phyloP scores from a whole-genome alignment of 2,888 invertebrate genomes.

The Cantharis rufa region DNA sequence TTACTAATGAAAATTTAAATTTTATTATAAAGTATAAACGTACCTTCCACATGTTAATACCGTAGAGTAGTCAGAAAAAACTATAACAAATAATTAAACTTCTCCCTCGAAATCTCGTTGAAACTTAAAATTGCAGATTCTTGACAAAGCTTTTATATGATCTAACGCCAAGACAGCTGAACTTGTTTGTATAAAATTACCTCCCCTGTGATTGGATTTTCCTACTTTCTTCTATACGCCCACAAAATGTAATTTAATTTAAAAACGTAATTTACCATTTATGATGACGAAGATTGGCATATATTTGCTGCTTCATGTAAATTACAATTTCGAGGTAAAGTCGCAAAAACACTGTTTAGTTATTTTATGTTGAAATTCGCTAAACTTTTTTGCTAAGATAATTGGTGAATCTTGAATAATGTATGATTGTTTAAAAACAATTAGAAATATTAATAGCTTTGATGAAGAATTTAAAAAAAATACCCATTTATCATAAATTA shows the following conservation, averaged over 20 bases:
- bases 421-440: not conserved
- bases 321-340: not conserved
- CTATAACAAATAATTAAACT: not conserved
- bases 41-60: not conserved
- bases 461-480: too few species aligned
- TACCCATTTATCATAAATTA: too few species aligned
- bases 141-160: not conserved
- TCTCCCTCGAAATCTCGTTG: not conserved
- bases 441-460: not conserved
- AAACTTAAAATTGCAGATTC: not conserved
- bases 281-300: not conserved
- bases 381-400: not conserved
- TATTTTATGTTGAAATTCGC: not conserved
- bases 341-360: not conserved
- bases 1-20: too few species aligned
- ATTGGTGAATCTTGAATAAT: not conserved
- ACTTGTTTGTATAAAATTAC: not conserved
- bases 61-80: not conserved
- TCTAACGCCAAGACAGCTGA: not conserved
- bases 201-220: not conserved
- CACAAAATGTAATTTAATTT: not conserved
- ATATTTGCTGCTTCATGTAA: not conserved
- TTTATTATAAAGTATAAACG: not conserved
- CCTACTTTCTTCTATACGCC: not conserved
- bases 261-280: not conserved